A percentile compares a stretch with the other conserved stretches of the same genome.
phyloP scores from a whole-genome alignment of 2,888 invertebrate species.

The Prenolepis imparis region DNA sequence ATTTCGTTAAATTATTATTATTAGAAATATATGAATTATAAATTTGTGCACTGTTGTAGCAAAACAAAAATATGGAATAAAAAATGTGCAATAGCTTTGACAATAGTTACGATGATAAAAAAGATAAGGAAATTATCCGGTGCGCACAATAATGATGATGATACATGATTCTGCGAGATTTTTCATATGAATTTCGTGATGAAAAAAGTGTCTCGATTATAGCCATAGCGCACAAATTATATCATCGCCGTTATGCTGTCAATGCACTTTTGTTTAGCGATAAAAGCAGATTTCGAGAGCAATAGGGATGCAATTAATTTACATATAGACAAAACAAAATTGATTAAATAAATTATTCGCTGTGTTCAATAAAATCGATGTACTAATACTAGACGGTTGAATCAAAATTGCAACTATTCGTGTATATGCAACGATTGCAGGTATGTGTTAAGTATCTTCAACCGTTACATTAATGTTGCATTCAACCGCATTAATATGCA shows the following conservation, averaged over 20 bases:
- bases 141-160: not conserved
- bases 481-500: slow-evolving; percentile 6
- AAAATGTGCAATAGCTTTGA: not conserved
- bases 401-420: not conserved
- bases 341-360: not conserved
- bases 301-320: not conserved
- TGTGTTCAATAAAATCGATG: not conserved
- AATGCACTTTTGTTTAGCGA: not conserved
- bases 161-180: not conserved
- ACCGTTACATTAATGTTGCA: not conserved
- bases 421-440: not conserved
- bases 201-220: not conserved
- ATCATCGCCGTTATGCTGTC: not conserved
- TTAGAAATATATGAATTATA: not conserved
- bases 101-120: not conserved
- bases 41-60: slow-evolving; percentile 37
- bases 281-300: not conserved
- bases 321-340: not conserved
- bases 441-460: not conserved
- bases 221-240: slow-evolving; percentile 1
- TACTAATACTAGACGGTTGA: not conserved
- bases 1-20: not conserved
- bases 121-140: not conserved
- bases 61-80: slow-evolving; percentile 15
- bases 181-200: not conserved